These are phyloP conservation scores for Aspidiotus rigidus DNA, from an alignment of 2,888 invertebrate genomes.

Conservation along the genomic window DNA sequence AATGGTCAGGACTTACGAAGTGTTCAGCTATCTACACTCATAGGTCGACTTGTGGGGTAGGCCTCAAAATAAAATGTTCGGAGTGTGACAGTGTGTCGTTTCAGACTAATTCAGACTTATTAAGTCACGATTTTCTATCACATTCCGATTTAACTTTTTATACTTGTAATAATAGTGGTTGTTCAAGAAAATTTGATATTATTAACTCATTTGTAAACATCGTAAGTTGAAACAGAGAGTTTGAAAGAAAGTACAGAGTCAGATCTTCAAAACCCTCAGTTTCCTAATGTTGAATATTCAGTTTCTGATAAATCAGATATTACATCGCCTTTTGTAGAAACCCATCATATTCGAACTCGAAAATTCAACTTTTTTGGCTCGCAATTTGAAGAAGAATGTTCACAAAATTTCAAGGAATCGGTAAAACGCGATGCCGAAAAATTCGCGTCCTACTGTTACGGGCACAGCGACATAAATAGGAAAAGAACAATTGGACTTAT, in stretches of 20 bases:
- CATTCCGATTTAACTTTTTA: background rate
- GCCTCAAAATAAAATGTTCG: background rate
- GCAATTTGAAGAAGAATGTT: background rate
- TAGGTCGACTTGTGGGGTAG: background rate
- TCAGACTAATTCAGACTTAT: background rate
- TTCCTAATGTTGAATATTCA: rapidly evolving
- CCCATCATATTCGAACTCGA: background rate
- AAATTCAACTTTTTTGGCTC: background rate
- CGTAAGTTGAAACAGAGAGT: background rate
- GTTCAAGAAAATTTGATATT: background rate
- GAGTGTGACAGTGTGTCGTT: background rate
- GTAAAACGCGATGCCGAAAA: background rate
- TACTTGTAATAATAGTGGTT: background rate
- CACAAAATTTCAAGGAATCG: background rate
- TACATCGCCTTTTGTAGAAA: rapidly evolving
- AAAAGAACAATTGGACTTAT: background rate
- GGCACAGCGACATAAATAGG: background rate
- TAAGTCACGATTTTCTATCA: background rate
- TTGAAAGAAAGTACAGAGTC: background rate
- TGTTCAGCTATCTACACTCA: background rate
- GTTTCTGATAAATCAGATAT: background rate
- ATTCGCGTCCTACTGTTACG: background rate
- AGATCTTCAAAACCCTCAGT: background rate
- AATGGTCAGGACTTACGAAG: background rate
- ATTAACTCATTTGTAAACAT: background rate